Percentiles rank a stretch among this genome's conserved stretches.
These are phyloP conservation scores for Diplodus sargus DNA, from an alignment of 2,797 vertebrate genomes.

Conservation along the genomic window DNA sequence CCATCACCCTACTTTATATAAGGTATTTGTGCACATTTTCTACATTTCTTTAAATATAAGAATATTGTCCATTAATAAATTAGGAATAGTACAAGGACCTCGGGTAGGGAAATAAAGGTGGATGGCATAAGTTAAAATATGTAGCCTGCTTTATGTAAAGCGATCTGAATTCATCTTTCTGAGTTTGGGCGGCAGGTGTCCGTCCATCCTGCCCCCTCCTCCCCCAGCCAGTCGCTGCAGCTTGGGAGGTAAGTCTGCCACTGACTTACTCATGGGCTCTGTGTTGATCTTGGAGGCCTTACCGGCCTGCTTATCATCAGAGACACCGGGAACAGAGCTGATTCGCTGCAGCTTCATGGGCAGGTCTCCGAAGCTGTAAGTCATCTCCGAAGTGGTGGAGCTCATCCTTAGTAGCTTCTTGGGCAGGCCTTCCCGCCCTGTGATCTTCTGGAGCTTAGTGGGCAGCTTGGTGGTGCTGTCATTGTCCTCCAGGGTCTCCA, in stretches of 20 bases:
- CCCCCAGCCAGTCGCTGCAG: conserved; percentile 95
- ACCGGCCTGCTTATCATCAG: conserved; percentile 93
- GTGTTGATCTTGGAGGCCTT: conserved; percentile 91
- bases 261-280: conserved; percentile 97
- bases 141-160: conserved; percentile 90
- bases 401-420: conserved; percentile 98
- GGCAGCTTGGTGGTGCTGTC: conserved; percentile 93
- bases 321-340: conserved; percentile 97
- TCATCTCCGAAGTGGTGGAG: conserved; percentile 99
- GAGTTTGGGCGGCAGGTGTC: conserved; percentile 96
- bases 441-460: conserved; percentile 97
- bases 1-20: conserved; percentile 80
- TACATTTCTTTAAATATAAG: conserved; percentile 81
- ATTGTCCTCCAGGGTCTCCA: conserved; percentile 94
- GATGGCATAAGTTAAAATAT: conserved; percentile 66
- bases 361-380: conserved; percentile 96
- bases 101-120: conserved; percentile 53
- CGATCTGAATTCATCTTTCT: conserved; percentile 99
- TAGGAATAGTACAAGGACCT: conserved; percentile 75
- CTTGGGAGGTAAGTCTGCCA: conserved; percentile 98
- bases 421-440: conserved; percentile 93
- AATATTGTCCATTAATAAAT: conserved; percentile 84
- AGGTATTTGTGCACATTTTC: conserved; percentile 81
- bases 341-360: conserved; percentile 99
- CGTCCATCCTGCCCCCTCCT: conserved; percentile 92